Base-by-base conservation (phyloP, 1,140 invertebrate genomes). In the Coenobita brevimanus region DNA sequence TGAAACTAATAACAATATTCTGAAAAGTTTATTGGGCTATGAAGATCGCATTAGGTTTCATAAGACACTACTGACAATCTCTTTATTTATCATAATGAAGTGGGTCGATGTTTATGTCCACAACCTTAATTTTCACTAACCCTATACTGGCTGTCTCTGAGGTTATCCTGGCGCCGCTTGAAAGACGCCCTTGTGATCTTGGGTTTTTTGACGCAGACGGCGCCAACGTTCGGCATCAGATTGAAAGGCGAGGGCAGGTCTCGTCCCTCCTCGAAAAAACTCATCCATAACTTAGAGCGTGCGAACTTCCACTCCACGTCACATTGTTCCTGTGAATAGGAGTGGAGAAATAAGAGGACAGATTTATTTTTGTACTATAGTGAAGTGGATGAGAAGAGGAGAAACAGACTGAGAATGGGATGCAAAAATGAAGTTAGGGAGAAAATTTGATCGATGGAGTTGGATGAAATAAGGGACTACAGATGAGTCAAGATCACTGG, bases 261-360 rank as follows among this genome's bases (percentile, higher is more conserved):
- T 82, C 95, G 95, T 0, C 96, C 96, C 71, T 97, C 96, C 91
- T 97, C 96, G 90, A 98, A 98, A 92, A 98, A 98, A 89, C 96
- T 97, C 95, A 98, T 97, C 96, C 97, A 98, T n/a, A 98, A 93
- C 89, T 96, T 95, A 83, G 96, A 97, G 15, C 97, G 93, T 2
- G 97, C 97, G 91, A 98, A 98, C 92, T 98, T 98, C 97, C 97
- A 98, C 93, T 98, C 97, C 0, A 95, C 95, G 91, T 98, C 97
- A 13, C 97, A 95, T 90, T 96, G 94, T 95, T 97, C 96, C 96
- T 97, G 89, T n/a, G 89, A 62, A 60, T 33, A 62, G 50, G 60
- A 87, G 57, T 27, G 76, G 24, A 8, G 76, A 73, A 64, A 67
- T 38, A 2, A 33, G 27, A 27, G 24, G 1, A 87, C 24, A 69